Base-by-base conservation (phyloP, 1,140 invertebrate genomes). In the Saxidomus purpurata region DNA sequence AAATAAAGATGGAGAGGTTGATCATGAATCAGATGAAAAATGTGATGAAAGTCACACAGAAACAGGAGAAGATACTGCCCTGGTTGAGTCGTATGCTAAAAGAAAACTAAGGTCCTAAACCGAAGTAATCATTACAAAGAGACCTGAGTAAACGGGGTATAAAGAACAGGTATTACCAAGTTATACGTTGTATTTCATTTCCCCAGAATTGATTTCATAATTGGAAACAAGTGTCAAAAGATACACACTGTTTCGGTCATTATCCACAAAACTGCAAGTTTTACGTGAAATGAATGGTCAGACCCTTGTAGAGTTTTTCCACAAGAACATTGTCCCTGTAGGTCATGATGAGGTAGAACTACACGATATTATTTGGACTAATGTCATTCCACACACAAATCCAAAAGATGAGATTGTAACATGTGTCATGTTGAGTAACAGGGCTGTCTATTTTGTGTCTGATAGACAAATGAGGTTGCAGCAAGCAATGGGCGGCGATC, bases 361-460 rank as follows among this genome's bases (percentile, higher is more conserved):
- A 15, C 90, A 92, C 34, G 90, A 94, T 87, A 93, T 95, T 0
- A 13, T 95, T 6, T 95, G 95, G 95, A 91, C 91, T 17, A 86
- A 80, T 52, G 93, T 95, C 15, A 92, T 95, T 17, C 93, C 94
- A 13, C 95, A 95, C 81, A 91, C 76, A 22, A 92, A 94, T 76
- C 94, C 94, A n/a, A 67, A 80, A 13, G 80, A 90, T 19, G 95
- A 95, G 87, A 92, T 95, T 22, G 83, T 93, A 1, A 93, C 94
- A 0, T 92, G 93, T 67, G 91, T 95, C 13, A 93, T 95, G 93
- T 87, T 95, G 13, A 95, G 94, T 69, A 95, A 93, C 13, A 82
- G 91, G 81, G 93, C 93, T 19, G 88, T 95, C 11, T 95, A 95
- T 79, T 93, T 95, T 55, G 91, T 95, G 2, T 94, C 94, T 0